Percentiles rank a stretch among this genome's conserved stretches.
phyloP scores from a whole-genome alignment of 1,140 invertebrate genomes.

The Brachionus plicatilis region DNA sequence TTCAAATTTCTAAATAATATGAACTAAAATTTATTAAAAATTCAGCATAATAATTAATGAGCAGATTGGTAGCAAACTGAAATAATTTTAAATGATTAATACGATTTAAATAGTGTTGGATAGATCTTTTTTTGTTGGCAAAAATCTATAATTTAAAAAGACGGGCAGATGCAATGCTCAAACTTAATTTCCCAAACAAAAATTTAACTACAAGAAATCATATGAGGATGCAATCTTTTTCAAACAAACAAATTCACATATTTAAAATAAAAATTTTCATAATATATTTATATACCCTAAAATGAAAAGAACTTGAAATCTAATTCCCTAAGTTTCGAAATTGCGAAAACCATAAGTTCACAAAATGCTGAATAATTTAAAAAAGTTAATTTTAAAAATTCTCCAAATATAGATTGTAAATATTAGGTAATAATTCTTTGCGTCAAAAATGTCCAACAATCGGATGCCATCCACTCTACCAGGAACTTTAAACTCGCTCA shows the following conservation, averaged over 20 bases:
- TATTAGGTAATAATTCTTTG: background rate
- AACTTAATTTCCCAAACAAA: background rate
- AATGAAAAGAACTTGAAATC: background rate
- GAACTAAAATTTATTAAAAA: too few species aligned
- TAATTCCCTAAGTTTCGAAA: background rate
- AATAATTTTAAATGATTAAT: too few species aligned
- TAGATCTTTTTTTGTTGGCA: background rate
- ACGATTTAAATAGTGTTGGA: too few species aligned
- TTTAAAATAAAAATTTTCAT: background rate
- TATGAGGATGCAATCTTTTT: background rate
- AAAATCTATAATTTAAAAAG: background rate
- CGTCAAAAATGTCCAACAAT: background rate
- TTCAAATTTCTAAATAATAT: too few species aligned
- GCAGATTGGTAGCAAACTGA: too few species aligned
- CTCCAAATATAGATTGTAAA: background rate
- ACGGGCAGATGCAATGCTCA: background rate
- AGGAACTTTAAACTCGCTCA: background rate
- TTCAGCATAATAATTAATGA: too few species aligned
- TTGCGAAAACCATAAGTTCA: background rate
- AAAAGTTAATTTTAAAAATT: too few species aligned
- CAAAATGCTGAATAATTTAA: background rate
- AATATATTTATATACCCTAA: background rate
- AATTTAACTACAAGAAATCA: background rate
- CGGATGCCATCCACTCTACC: background rate
- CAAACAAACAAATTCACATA: background rate